Conservation (phyloP, 1,140 invertebrate species). For the Stenopsyche tienmushanensis region DNA sequence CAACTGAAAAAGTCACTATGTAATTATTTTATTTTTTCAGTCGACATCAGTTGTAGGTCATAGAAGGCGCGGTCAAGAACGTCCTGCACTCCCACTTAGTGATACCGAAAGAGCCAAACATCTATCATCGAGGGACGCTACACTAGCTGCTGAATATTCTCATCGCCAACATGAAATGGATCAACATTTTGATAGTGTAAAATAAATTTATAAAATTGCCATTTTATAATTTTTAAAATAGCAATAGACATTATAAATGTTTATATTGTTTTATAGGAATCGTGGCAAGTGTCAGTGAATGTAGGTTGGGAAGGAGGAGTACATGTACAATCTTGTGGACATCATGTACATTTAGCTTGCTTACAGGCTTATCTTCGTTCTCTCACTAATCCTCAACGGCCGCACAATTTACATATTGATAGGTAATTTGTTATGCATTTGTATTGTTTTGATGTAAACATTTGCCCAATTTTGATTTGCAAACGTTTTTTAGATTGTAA, state of each 20-base stretch:
- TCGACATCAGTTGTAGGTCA: constrained; percentile 81
- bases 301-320: constrained; percentile 92
- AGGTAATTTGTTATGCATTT: constrained; percentile 48
- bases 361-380: constrained; percentile 85
- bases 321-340: constrained; percentile 94
- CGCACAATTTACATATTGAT: constrained; percentile 72
- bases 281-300: constrained; percentile 83
- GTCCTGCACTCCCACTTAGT: constrained; percentile 46
- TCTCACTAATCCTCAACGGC: constrained; percentile 72
- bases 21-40: constrained; percentile 50
- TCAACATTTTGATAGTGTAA: constrained; percentile 73
- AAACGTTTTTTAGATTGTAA: background rate
- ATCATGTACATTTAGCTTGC: constrained; percentile 93
- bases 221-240: constrained; percentile 22
- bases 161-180: constrained; percentile 68
- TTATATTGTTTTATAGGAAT: constrained; percentile 55
- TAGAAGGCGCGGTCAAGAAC: constrained; percentile 55
- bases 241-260: constrained; percentile 18
- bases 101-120: constrained; percentile 61
- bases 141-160: constrained; percentile 66
- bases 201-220: constrained; percentile 27
- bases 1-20: background rate
- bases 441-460: background rate
- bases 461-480: background rate
- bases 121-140: constrained; percentile 63